Percentiles rank a stretch among this genome's conserved stretches.
These are phyloP conservation scores for Aegithalos caudatus DNA, from an alignment of 2,113 vertebrate species.

Conservation along the genomic window DNA sequence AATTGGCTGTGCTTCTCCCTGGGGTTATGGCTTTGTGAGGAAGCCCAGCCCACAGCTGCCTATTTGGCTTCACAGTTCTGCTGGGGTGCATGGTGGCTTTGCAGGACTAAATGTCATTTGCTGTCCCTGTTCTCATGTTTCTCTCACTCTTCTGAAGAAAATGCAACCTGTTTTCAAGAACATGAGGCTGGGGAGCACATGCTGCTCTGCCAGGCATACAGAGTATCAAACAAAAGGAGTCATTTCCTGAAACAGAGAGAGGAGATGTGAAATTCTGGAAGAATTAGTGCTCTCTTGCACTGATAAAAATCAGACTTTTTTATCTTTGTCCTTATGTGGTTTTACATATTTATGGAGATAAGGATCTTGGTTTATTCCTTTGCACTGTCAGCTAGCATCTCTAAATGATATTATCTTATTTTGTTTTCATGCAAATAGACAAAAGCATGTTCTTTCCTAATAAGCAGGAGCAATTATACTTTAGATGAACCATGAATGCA, in stretches of 20 bases:
- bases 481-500: neutral
- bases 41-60: neutral
- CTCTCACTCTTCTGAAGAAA: neutral
- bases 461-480: neutral
- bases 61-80: neutral
- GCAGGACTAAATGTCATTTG: neutral
- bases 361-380: neutral
- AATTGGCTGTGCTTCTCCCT: neutral
- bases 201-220: accelerated
- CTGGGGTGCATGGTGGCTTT: neutral
- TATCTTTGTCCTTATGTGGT: neutral
- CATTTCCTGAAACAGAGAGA: neutral
- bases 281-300: neutral
- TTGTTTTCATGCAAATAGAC: neutral
- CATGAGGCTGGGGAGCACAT: neutral
- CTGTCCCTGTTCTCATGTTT: neutral
- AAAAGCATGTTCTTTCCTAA: neutral
- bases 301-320: neutral
- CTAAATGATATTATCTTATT: neutral
- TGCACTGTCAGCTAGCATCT: neutral
- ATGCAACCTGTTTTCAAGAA: neutral
- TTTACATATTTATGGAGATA: neutral
- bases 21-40: neutral
- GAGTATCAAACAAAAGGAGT: neutral
- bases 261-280: neutral